These are phyloP conservation scores for Hanleya hanleyi DNA, from an alignment of 2,888 invertebrate genomes.

Conservation along the genomic window DNA sequence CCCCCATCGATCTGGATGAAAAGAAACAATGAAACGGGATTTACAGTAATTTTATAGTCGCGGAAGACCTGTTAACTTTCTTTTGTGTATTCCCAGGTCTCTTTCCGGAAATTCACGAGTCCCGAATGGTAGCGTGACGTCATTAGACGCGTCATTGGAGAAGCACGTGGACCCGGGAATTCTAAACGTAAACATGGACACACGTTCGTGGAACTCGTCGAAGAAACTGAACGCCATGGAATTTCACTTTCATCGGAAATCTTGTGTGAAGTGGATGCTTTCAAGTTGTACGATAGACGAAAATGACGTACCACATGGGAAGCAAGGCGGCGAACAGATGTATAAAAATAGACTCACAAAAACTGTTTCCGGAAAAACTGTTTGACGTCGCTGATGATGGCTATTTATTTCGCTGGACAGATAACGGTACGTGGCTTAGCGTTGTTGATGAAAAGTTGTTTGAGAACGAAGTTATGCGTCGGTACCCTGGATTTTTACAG, in stretches of 20 bases:
- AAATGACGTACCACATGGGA: conserved; percentile 7
- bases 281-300: neutral
- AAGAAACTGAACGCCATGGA: too few species aligned
- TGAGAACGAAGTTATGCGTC: conserved; percentile 58
- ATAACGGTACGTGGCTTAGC: conserved; percentile 48
- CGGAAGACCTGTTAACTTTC: too few species aligned
- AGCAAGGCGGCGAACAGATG: neutral
- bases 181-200: too few species aligned
- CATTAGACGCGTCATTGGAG: too few species aligned
- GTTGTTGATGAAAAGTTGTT: conserved; percentile 49
- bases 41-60: too few species aligned
- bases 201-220: too few species aligned
- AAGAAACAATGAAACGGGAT: too few species aligned
- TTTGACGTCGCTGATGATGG: conserved; percentile 59
- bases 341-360: conserved; percentile 43
- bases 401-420: conserved; percentile 55
- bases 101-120: too few species aligned
- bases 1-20: too few species aligned
- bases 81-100: too few species aligned
- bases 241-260: neutral
- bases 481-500: conserved; percentile 67
- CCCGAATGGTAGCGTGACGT: too few species aligned
- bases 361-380: conserved; percentile 60
- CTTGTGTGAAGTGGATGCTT: neutral
- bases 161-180: too few species aligned